phyloP scores from a whole-genome alignment of 2,888 invertebrate species.

The Dromius quadrimaculatus region DNA sequence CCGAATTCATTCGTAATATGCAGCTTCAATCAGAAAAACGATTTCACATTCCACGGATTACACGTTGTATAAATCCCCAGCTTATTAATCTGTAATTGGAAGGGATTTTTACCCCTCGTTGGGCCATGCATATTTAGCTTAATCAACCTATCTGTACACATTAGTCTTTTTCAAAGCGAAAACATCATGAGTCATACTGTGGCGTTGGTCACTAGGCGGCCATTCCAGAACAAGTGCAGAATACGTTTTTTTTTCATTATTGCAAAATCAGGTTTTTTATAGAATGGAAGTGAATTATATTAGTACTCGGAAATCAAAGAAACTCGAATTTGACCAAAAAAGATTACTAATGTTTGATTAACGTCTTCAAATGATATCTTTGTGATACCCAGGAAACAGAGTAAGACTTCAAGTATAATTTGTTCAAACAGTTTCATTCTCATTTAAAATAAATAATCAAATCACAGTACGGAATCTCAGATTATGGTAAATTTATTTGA shows the following conservation, averaged over 20 bases:
- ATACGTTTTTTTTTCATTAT: slow-evolving; percentile 25
- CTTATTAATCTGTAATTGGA: slow-evolving; percentile 35
- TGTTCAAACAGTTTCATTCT: too few species aligned
- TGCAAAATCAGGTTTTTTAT: too few species aligned
- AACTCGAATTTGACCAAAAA: too few species aligned
- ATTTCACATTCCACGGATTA: neutral
- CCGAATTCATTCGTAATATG: neutral
- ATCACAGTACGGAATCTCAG: too few species aligned
- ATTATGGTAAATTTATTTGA: too few species aligned
- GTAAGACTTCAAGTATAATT: too few species aligned
- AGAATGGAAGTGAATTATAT: too few species aligned
- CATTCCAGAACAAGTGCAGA: slow-evolving; percentile 11
- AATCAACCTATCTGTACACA: slow-evolving; percentile 19
- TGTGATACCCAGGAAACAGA: too few species aligned
- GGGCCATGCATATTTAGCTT: slow-evolving; percentile 9
- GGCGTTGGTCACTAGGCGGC: slow-evolving; percentile 15
- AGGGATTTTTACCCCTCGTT: slow-evolving; percentile 4
- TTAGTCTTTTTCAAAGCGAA: slow-evolving; percentile 14
- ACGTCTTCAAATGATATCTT: too few species aligned
- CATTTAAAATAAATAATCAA: too few species aligned
- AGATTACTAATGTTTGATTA: too few species aligned
- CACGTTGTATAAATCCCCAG: slow-evolving; percentile 14
- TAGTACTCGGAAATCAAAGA: too few species aligned
- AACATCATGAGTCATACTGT: slow-evolving; percentile 40
- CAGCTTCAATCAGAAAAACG: neutral